Evolutionary conservation across 2,797 vertebrate species (phyloP).

Genomic region (Lateolabrax maculatus): DNA sequence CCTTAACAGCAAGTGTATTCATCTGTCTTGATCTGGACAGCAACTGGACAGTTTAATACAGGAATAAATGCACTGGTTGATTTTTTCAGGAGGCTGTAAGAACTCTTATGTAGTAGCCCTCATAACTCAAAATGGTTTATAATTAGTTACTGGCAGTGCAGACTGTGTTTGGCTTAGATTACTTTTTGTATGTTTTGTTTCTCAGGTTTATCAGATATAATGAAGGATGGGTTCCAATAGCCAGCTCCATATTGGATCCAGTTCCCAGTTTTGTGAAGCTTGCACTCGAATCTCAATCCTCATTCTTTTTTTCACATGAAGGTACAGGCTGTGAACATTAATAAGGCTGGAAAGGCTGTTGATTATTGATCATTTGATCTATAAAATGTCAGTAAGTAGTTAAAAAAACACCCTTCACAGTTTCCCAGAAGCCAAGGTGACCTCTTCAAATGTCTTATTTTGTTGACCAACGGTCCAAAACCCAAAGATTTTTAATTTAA

Average conservation of each 20-base stretch:
- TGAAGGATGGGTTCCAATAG: background rate
- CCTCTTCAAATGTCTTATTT: too few relatives aligned
- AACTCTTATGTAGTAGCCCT: background rate
- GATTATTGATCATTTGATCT: too few relatives aligned
- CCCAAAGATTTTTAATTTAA: too few relatives aligned
- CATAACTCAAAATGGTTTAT: background rate
- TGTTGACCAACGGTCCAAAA: too few relatives aligned
- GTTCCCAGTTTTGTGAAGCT: background rate
- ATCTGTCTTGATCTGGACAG: background rate
- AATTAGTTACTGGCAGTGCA: background rate
- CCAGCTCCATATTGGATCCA: background rate
- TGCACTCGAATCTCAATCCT: background rate
- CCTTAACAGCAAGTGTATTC: background rate
- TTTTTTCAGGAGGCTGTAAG: background rate
- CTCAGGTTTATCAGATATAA: background rate
- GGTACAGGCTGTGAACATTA: background rate
- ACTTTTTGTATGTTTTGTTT: background rate
- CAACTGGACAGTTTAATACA: background rate
- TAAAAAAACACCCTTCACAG: too few relatives aligned
- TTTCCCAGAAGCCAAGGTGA: too few relatives aligned
- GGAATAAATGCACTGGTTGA: background rate
- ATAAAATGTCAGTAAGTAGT: too few relatives aligned
- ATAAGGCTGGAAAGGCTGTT: background rate
- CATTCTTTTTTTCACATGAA: background rate
- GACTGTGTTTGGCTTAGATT: slow-evolving; percentile 6